These are phyloP conservation scores for Pomatorhinus ruficollis DNA, from an alignment of 2,113 vertebrate species.

Conservation along the genomic window DNA sequence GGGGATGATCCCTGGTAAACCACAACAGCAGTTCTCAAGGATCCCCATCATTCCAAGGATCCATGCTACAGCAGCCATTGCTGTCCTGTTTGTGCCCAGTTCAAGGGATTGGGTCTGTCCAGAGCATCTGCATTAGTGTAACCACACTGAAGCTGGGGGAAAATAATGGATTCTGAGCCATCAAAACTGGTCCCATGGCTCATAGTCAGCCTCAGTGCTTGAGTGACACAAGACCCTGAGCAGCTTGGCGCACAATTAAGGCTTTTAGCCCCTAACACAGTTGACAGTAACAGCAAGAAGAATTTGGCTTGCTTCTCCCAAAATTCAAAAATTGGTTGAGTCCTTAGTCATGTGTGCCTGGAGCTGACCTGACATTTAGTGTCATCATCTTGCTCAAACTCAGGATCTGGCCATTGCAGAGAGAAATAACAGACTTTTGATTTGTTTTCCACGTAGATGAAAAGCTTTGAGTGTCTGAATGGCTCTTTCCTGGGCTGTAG, in stretches of 20 bases:
- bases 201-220: background rate
- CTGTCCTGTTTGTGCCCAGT: background rate
- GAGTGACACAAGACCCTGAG: background rate
- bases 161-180: background rate
- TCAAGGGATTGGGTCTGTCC: background rate
- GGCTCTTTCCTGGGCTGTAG: background rate
- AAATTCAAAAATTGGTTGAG: background rate
- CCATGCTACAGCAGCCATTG: rapidly evolving
- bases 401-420: background rate
- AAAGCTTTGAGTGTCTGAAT: background rate
- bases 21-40: background rate
- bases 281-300: background rate
- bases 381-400: background rate
- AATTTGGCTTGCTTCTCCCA: background rate
- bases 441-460: background rate
- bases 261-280: background rate
- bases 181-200: background rate
- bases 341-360: background rate
- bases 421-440: background rate
- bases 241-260: background rate
- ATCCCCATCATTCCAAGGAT: background rate
- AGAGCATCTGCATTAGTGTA: background rate
- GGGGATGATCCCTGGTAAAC: background rate
- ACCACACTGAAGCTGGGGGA: background rate
- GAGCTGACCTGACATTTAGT: background rate